phyloP scores from a whole-genome alignment of 2,888 invertebrate species.

The Villa cingulata region DNA sequence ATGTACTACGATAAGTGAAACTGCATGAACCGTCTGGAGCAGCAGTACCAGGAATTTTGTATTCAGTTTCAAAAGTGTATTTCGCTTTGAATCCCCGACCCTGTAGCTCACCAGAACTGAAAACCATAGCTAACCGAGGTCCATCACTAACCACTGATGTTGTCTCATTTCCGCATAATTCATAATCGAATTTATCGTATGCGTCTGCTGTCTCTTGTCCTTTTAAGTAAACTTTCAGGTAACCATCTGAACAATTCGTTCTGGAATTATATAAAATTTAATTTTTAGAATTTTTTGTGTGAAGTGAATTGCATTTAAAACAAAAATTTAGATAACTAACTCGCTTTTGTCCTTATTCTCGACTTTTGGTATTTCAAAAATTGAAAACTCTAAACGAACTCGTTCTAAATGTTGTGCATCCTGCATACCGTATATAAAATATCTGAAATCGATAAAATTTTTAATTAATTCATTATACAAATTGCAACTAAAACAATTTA shows the following conservation, averaged over 20 bases:
- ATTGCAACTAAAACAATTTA: neutral
- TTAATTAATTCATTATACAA: neutral
- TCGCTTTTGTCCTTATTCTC: conserved; percentile 53
- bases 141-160: conserved; percentile 76
- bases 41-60: conserved; percentile 86
- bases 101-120: conserved; percentile 82
- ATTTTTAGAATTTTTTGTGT: too few relatives aligned
- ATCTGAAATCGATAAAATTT: conserved; percentile 39
- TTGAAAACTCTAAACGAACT: conserved; percentile 74
- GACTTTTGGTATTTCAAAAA: conserved; percentile 81
- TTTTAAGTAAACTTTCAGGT: conserved; percentile 78
- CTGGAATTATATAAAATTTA: conserved; percentile 15
- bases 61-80: conserved; percentile 54
- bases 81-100: conserved; percentile 73
- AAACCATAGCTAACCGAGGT: conserved; percentile 85
- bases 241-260: conserved; percentile 73
- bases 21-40: conserved; percentile 84
- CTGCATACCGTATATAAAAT: conserved; percentile 97
- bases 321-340: conserved; percentile 42
- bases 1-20: conserved; percentile 80
- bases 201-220: conserved; percentile 87
- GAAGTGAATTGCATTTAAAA: too few relatives aligned
- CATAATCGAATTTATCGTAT: conserved; percentile 86
- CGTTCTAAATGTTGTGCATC: conserved; percentile 92
- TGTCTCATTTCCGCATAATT: conserved; percentile 82